Evolutionary conservation across 1,140 invertebrate genomes (phyloP).

Genomic region (Drosophila carrolli): DNA sequence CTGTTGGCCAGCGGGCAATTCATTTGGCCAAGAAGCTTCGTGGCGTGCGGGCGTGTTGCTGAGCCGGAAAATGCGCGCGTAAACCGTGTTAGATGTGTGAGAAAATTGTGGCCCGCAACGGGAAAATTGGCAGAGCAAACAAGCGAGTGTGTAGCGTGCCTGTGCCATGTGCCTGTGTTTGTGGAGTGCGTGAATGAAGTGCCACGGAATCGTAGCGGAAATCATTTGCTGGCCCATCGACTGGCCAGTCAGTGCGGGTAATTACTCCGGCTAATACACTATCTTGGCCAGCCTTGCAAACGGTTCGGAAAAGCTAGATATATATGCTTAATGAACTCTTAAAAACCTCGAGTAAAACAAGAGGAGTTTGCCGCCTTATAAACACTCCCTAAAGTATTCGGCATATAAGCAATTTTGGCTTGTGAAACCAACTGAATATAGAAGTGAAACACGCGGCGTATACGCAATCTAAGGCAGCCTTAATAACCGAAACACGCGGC

Average conservation of each 20-base stretch:
- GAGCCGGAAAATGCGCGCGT: slow-evolving; percentile 76
- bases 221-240: slow-evolving; percentile 50
- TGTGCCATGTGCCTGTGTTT: slow-evolving; percentile 48
- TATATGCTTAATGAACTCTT: neutral
- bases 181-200: slow-evolving; percentile 58
- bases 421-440: neutral
- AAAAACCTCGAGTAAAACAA: neutral
- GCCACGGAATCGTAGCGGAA: slow-evolving; percentile 42
- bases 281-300: slow-evolving; percentile 11
- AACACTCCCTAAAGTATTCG: neutral
- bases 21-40: slow-evolving; percentile 79
- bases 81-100: slow-evolving; percentile 55
- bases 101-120: slow-evolving; percentile 44
- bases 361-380: neutral
- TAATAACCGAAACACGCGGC: slow-evolving; percentile 3
- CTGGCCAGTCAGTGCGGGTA: slow-evolving; percentile 54
- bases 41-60: slow-evolving; percentile 76
- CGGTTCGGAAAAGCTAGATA: neutral
- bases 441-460: slow-evolving; percentile 9
- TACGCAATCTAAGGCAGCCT: slow-evolving; percentile 16
- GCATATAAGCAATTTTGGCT: slow-evolving; percentile 12
- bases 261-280: slow-evolving; percentile 37
- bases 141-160: slow-evolving; percentile 39
- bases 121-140: slow-evolving; percentile 51
- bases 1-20: slow-evolving; percentile 70